A percentile compares a stretch with the other conserved stretches of the same genome.
Conservation (phyloP, 2,888 invertebrate species). For the Piscicola geometra region DNA sequence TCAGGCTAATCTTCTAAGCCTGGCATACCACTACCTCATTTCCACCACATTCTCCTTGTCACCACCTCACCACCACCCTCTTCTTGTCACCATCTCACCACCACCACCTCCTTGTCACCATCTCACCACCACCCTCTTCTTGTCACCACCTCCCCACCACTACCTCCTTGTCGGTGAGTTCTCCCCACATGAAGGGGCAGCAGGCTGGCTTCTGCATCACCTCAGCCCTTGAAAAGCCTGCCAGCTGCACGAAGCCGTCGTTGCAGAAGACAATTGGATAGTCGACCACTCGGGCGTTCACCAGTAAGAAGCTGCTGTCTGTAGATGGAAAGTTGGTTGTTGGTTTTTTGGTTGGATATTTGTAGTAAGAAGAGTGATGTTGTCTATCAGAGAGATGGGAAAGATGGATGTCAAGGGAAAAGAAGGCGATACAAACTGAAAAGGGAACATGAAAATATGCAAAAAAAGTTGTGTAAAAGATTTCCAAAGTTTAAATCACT, state of each 20-base stretch:
- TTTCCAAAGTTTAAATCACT: no score
- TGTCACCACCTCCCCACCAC: constrained; percentile 69
- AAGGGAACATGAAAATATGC: neutral
- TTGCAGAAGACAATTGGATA: constrained; percentile 99
- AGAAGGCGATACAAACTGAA: neutral
- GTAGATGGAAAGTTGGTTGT: no score
- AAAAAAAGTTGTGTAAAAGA: no score
- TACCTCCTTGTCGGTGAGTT: constrained; percentile 94
- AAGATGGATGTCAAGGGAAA: no score
- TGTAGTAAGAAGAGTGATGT: neutral
- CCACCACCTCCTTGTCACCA: no score
- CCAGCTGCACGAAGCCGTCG: constrained; percentile 99
- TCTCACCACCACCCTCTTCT: neutral
- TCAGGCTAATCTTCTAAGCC: no score
- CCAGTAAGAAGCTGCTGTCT: constrained; percentile 72
- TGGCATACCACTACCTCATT: no score
- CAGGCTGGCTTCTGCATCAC: constrained; percentile 70
- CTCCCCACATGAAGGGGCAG: constrained; percentile 94
- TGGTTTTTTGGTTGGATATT: neutral
- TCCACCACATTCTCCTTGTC: no score
- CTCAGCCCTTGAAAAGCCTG: constrained; percentile 94
- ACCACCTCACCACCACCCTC: neutral
- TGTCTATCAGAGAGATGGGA: no score
- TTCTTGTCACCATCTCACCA: no score
- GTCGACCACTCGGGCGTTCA: constrained; percentile 96